Conservation (phyloP, 2,113 vertebrate species). For the Otus sunia region DNA sequence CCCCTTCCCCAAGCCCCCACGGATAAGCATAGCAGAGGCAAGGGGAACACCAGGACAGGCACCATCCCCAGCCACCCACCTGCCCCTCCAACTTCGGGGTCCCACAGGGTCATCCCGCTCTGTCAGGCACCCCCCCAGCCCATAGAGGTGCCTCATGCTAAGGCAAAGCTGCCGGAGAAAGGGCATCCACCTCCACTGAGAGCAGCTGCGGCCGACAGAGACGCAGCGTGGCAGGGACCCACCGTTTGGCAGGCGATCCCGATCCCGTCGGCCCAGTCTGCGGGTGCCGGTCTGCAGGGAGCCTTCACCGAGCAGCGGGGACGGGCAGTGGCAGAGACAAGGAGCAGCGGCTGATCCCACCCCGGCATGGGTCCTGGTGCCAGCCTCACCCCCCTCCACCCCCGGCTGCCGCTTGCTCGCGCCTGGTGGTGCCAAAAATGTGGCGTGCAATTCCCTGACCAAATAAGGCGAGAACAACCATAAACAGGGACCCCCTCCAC, state of each 20-base stretch:
- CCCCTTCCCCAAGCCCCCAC: neutral
- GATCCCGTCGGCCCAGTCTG: neutral
- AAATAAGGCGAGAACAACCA: conserved; percentile 62
- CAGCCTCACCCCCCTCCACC: conserved; percentile 25
- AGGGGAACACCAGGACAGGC: neutral
- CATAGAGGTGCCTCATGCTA: neutral
- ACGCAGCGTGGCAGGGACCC: neutral
- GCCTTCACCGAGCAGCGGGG: neutral
- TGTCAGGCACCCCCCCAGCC: neutral
- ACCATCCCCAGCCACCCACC: neutral
- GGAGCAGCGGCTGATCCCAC: conserved; percentile 1
- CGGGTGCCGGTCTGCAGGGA: neutral
- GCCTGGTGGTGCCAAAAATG: conserved; percentile 64
- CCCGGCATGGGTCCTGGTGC: neutral
- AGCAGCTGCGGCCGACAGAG: neutral
- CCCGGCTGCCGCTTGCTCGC: neutral
- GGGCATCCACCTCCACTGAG: neutral
- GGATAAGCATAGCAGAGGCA: neutral
- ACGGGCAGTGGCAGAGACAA: neutral
- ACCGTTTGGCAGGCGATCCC: neutral
- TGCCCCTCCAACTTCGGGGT: neutral
- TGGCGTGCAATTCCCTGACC: conserved; percentile 60
- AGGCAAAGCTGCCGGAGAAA: neutral
- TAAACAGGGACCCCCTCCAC: conserved; percentile 38
- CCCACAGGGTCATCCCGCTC: neutral